phyloP scores from a whole-genome alignment of 2,797 vertebrate species.

The Tapirus indicus region DNA sequence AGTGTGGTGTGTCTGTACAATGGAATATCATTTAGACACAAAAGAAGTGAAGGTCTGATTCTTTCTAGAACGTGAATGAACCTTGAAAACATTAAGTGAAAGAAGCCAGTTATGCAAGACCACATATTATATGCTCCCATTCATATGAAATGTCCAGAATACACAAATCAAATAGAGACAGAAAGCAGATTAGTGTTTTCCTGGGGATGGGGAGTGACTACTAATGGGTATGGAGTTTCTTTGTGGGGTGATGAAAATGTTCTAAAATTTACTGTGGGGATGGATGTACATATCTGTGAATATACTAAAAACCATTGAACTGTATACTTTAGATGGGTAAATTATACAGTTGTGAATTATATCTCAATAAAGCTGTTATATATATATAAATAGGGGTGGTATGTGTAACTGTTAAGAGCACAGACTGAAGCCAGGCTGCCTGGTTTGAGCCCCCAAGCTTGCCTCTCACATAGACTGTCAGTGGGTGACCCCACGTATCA shows the following conservation, averaged over 20 bases:
- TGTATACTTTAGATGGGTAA: not conserved
- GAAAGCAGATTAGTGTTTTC: not conserved
- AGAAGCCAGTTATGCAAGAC: not conserved
- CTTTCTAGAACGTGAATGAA: not conserved
- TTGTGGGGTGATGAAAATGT: not conserved
- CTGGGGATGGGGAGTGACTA: too few species aligned
- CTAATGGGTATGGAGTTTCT: not conserved
- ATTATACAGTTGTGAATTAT: not conserved
- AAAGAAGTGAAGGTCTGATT: not conserved
- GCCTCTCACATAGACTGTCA: not conserved
- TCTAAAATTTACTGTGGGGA: not conserved
- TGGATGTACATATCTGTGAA: not conserved
- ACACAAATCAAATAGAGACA: not conserved
- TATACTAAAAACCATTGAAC: not conserved
- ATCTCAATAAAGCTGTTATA: not conserved
- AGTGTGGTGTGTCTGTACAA: too few species aligned
- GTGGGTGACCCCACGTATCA: not conserved
- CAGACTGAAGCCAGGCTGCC: not conserved
- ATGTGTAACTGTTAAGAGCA: not conserved
- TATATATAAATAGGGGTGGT: too few species aligned
- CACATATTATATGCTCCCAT: not conserved
- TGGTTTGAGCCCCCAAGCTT: not conserved
- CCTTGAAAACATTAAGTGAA: not conserved
- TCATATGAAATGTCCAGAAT: not conserved
- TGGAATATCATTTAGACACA: not conserved